Evolutionary conservation across 2,888 invertebrate genomes (phyloP).

Genomic region (Stictocephala bisonia): DNA sequence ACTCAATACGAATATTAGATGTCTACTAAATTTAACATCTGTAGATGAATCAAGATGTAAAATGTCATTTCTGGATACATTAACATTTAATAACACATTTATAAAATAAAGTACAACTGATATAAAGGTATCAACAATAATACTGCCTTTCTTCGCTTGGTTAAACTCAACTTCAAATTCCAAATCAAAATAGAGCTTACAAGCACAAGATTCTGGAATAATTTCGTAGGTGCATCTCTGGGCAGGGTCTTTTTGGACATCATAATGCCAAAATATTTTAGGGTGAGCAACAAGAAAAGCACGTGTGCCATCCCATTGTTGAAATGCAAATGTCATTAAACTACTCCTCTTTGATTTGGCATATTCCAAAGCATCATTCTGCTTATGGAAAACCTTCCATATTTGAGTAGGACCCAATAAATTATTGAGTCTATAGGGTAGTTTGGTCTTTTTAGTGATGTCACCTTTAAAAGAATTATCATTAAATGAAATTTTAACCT

Average conservation of each 20-base stretch:
- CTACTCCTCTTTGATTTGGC: slow-evolving; percentile 58
- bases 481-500: no score
- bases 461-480: no score
- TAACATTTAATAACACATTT: slow-evolving; percentile 61
- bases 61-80: slow-evolving; percentile 61
- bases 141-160: slow-evolving; percentile 64
- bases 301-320: slow-evolving; percentile 63
- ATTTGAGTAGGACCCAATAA: slow-evolving; percentile 63
- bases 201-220: slow-evolving; percentile 66
- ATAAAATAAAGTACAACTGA: slow-evolving; percentile 64
- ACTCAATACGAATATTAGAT: slow-evolving; percentile 67
- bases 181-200: slow-evolving; percentile 71
- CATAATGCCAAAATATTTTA: slow-evolving; percentile 65
- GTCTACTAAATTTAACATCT: slow-evolving; percentile 68
- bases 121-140: slow-evolving; percentile 67
- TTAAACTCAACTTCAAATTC: slow-evolving; percentile 67
- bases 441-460: no score
- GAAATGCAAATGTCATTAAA: slow-evolving; percentile 65
- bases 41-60: slow-evolving; percentile 67
- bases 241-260: slow-evolving; percentile 58
- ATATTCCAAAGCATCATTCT: slow-evolving; percentile 63
- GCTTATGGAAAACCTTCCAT: slow-evolving; percentile 64
- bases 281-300: slow-evolving; percentile 66
- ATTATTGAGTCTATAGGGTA: slow-evolving; percentile 50
- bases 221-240: slow-evolving; percentile 66